phyloP scores from a whole-genome alignment of 2,797 vertebrate species.

The Gouania willdenowi region DNA sequence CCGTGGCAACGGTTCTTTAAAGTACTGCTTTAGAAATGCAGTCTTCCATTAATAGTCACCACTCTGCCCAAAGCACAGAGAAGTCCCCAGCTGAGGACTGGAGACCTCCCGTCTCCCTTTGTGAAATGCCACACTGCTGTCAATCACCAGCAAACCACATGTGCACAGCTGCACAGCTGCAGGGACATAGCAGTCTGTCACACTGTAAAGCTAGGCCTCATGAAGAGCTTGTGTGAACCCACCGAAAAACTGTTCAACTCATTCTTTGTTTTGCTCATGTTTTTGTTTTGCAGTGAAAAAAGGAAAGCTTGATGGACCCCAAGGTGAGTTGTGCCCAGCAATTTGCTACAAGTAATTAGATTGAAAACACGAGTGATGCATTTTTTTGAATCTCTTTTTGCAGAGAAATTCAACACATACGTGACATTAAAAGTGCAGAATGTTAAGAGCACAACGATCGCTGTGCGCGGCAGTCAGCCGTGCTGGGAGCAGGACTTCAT shows the following conservation, averaged over 20 bases:
- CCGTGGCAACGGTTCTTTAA: conserved; percentile 11
- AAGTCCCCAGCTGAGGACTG: conserved; percentile 1
- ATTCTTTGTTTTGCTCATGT: conserved; percentile 19
- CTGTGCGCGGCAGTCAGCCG: conserved; percentile 91
- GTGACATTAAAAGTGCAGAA: too few relatives aligned
- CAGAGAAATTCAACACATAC: conserved; percentile 98
- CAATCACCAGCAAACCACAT: conserved; percentile 17
- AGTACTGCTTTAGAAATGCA: conserved; percentile 1
- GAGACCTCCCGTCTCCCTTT: not conserved
- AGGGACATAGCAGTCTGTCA: conserved; percentile 3
- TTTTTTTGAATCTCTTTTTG: conserved; percentile 13
- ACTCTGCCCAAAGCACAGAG: conserved; percentile 17
- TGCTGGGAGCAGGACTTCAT: conserved; percentile 99
- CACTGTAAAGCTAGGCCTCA: not conserved
- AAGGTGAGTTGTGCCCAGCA: conserved; percentile 78
- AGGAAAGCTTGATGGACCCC: conserved; percentile 93
- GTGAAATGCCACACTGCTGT: conserved; percentile 37
- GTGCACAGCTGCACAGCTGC: conserved; percentile 5
- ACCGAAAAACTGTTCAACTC: not conserved
- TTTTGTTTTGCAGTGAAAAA: conserved; percentile 87
- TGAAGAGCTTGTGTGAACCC: not conserved
- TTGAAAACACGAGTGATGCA: not conserved
- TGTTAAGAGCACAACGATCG: conserved; percentile 97
- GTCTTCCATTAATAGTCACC: conserved; percentile 29
- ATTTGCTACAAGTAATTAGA: too few relatives aligned